phyloP scores from a whole-genome alignment of 2,888 invertebrate genomes.

The Sesia bembeciformis region DNA sequence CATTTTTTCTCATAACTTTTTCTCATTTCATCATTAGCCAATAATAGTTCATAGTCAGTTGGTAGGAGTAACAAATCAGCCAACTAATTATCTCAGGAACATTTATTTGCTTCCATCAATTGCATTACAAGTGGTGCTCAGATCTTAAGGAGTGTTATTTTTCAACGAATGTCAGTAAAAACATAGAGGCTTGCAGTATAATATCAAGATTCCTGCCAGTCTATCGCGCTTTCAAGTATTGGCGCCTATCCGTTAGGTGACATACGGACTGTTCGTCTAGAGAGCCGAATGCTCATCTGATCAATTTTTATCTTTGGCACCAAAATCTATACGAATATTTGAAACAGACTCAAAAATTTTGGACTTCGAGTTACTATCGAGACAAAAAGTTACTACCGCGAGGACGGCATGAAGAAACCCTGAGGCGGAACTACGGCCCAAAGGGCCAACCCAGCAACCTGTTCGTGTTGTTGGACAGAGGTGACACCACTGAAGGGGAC shows the following conservation, averaged over 20 bases:
- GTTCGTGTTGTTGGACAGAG: no score
- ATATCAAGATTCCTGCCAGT: slow-evolving; percentile 26
- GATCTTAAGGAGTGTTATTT: not conserved
- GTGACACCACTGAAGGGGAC: no score
- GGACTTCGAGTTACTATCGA: no score
- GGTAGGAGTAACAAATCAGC: not conserved
- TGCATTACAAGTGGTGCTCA: not conserved
- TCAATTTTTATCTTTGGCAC: no score
- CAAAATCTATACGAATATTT: no score
- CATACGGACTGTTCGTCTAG: slow-evolving; percentile 9
- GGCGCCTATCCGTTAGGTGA: slow-evolving; percentile 28
- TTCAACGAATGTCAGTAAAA: slow-evolving; percentile 14
- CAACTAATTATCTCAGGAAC: not conserved
- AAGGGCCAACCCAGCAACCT: no score
- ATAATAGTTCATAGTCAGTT: not conserved
- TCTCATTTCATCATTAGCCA: not conserved
- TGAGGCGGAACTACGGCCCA: no score
- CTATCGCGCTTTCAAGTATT: slow-evolving; percentile 23
- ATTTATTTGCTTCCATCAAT: not conserved
- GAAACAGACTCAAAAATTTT: no score
- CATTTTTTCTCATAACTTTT: no score
- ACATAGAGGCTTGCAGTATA: slow-evolving; percentile 28
- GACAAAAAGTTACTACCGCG: no score
- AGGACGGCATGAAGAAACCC: no score
- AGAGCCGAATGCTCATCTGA: not conserved